Conservation (phyloP, 2,888 invertebrate genomes). For the Heliconius sara region DNA sequence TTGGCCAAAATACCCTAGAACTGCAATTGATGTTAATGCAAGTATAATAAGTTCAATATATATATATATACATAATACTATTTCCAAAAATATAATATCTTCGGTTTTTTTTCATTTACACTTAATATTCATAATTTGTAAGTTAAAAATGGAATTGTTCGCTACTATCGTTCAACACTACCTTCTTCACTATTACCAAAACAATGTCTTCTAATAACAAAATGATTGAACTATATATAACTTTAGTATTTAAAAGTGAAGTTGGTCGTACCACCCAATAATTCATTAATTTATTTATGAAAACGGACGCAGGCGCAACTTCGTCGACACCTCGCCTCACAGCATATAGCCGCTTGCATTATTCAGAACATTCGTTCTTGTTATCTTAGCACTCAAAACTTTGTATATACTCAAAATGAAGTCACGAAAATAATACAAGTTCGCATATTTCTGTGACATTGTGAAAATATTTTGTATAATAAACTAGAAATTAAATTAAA, state of each 20-base stretch:
- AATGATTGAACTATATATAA: not conserved
- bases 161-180: not conserved
- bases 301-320: conserved; percentile 39
- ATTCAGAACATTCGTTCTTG: conserved; percentile 66
- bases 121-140: not conserved
- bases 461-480: conserved; percentile 20
- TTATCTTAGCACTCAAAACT: conserved; percentile 79
- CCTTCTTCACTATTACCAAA: not conserved
- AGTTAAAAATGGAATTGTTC: not conserved
- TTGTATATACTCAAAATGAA: conserved; percentile 67
- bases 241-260: conserved; percentile 33
- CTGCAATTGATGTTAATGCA: too few species aligned
- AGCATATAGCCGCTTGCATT: conserved; percentile 53
- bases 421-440: conserved; percentile 72
- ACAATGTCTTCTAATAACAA: not conserved
- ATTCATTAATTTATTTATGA: conserved; percentile 46
- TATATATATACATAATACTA: too few species aligned
- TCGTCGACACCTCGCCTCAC: conserved; percentile 29
- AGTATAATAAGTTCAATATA: too few species aligned
- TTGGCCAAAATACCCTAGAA: too few species aligned
- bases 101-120: not conserved
- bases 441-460: conserved; percentile 47
- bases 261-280: conserved; percentile 22
- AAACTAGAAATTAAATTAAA: conserved; percentile 7
- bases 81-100: too few species aligned